Evolutionary conservation across 1,140 invertebrate species (phyloP).

Genomic region (Drosophila bipectinata): DNA sequence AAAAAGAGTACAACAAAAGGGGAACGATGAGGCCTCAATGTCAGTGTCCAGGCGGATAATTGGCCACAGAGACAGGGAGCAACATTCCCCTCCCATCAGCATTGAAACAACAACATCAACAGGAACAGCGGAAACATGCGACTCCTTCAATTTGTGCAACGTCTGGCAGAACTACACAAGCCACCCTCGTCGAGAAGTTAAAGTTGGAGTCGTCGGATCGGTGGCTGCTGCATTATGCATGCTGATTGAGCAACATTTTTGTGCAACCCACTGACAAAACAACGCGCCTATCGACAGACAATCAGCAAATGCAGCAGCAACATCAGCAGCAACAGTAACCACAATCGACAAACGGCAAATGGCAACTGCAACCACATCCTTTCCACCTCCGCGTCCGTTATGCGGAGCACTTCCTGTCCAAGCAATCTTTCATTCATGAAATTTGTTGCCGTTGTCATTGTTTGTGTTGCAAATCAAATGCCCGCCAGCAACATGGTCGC

Average conservation of each 20-base stretch:
- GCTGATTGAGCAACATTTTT: slow-evolving; percentile 82
- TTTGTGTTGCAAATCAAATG: slow-evolving; percentile 83
- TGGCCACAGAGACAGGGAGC: slow-evolving; percentile 36
- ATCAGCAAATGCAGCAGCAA: slow-evolving; percentile 63
- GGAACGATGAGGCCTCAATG: slow-evolving; percentile 50
- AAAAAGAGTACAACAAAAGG: neutral
- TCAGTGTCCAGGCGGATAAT: slow-evolving; percentile 65
- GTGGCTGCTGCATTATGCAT: slow-evolving; percentile 75
- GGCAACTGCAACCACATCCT: slow-evolving; percentile 71
- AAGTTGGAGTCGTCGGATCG: slow-evolving; percentile 15
- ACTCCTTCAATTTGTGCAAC: slow-evolving; percentile 53
- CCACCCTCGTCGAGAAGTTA: slow-evolving; percentile 61
- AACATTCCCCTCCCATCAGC: slow-evolving; percentile 34
- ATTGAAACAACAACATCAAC: neutral
- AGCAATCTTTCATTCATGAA: slow-evolving; percentile 82
- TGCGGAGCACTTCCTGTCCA: slow-evolving; percentile 81
- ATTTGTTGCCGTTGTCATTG: slow-evolving; percentile 83
- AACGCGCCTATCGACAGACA: slow-evolving; percentile 80
- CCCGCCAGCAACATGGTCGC: slow-evolving; percentile 68
- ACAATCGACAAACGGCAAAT: slow-evolving; percentile 17
- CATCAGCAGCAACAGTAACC: slow-evolving; percentile 10
- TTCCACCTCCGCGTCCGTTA: slow-evolving; percentile 82
- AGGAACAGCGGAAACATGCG: slow-evolving; percentile 12
- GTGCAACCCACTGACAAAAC: slow-evolving; percentile 79
- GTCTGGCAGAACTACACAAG: slow-evolving; percentile 50